phyloP scores from a whole-genome alignment of 1,140 invertebrate genomes.

The Xylocopa sonorina region DNA sequence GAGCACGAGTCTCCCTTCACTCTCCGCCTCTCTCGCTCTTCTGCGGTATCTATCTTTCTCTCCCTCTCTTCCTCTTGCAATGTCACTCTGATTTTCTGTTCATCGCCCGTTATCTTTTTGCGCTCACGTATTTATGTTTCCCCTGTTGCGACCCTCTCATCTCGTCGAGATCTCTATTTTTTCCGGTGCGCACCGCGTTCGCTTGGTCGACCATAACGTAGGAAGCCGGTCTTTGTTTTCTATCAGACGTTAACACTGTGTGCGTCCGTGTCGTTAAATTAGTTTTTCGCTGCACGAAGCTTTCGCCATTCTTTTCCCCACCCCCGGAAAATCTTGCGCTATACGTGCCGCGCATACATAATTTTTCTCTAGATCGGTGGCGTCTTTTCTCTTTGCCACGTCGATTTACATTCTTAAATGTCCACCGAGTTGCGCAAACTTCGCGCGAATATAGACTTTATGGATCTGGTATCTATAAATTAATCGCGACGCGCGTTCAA shows the following conservation, averaged over 20 bases:
- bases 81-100: conserved; percentile 21
- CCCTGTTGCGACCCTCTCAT: not conserved
- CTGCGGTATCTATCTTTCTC: conserved; percentile 3
- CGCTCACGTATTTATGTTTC: conserved; percentile 13
- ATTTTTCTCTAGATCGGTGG: too few relatives aligned
- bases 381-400: not conserved
- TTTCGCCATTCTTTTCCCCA: not conserved
- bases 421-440: too few relatives aligned
- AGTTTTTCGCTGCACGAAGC: not conserved
- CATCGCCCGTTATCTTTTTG: not conserved
- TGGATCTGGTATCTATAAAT: too few relatives aligned
- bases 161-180: not conserved
- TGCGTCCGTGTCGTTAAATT: not conserved
- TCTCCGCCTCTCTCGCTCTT: conserved; percentile 28
- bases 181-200: not conserved
- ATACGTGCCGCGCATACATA: too few relatives aligned
- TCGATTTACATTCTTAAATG: not conserved
- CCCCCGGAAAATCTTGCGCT: too few relatives aligned
- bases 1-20: conserved; percentile 66
- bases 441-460: too few relatives aligned
- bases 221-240: not conserved
- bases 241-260: not conserved
- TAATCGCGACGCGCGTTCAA: too few relatives aligned
- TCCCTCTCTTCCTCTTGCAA: conserved; percentile 3
- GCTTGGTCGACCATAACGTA: not conserved